Base-by-base conservation (phyloP, 1,140 invertebrate genomes). In the Tenebrio molitor region DNA sequence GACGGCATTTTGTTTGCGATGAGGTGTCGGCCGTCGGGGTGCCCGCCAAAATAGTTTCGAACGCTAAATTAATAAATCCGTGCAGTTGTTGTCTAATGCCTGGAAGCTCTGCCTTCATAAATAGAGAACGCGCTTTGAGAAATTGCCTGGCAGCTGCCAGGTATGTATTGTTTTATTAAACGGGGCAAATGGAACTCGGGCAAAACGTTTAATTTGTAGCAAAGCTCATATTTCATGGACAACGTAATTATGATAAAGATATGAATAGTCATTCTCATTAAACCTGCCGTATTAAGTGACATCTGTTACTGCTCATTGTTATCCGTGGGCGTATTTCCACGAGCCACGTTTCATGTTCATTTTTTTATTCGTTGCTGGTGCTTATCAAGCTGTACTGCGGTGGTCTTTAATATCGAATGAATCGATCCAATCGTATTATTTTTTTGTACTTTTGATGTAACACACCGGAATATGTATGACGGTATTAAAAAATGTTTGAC, bases 91-190 rank as follows among this genome's bases (percentile, higher is more conserved):
- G 50, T 58, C 50, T 58, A n/a, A n/a, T 34, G 23, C 5, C 23
- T 58, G 1, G 6, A 21, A 50, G 12, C 50, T 53, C 19, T 8
- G n/a, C 23, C 16, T 58, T 58, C 50, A 29, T 29, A 58, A 58
- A 58, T 58, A 58, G 21, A n/a, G n/a, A 58, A 58, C 50, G 2
- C 21, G 50, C 50, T 58, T 29, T 58, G 50, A 58, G 50, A 58
- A 33, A 58, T 58, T 58, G 21, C 50, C 19, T 58, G 50, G 50
- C 50, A 58, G 50, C 23, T 58, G 50, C 23, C 15, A 58, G 10
- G n/a, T 58, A 58, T 58, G n/a, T 58, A 58, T 58, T 58, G 50
- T 29, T 39, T 21, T 58, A 58, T 58, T 58, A 58, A 29, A 58
- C 23, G 12, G 23, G n/a, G 15, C n/a, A 25, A 53, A 23, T 53